Evolutionary conservation across 2,797 vertebrate genomes (phyloP), one percentile per base, ranked within the genome.

Genomic region (Scolopax bukidnonensis): DNA sequence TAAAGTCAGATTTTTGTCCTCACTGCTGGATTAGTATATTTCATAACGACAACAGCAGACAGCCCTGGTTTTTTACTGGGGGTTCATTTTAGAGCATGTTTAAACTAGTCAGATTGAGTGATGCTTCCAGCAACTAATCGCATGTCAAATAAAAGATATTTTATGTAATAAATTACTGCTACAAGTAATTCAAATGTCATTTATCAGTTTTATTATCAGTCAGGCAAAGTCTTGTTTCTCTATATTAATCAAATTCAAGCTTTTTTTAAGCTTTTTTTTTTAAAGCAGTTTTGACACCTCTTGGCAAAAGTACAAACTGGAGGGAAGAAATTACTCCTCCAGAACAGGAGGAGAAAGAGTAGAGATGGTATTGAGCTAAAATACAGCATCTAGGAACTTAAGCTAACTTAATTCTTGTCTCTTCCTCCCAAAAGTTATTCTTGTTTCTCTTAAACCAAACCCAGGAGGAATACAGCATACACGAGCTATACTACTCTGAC

Each of bases 141-240:
- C 97, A 97, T 98, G 98, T 98, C 98, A 98, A 98, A 98, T 98
- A 98, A 98, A 98, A 98, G 98, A 98, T 98, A 98, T 98, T 98
- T 98, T 98, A 98, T 98, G 98, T 98, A 98, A 98, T 98, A 98
- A 98, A 98, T 98, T 98, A 98, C 98, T 92, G 96, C 98, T 98
- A 98, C 98, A 98, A 98, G 98, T 98, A 98, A 98, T 98, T 98
- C 98, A 98, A 97, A 98, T 98, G 98, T 98, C 98, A 98, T 98
- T 98, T 98, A 98, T 98, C 98, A 98, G 98, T 98, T 98, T 98
- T 98, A 98, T 98, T 98, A 98, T 98, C 98, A 98, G 97, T 98
- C 98, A 98, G 97, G 97, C 98, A 98, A 98, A 98, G 98, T 98
- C 98, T 98, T 98, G 98, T 98, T 98, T 98, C 98, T 98, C 98